A percentile compares a stretch with the other conserved stretches of the same genome.
These are phyloP conservation scores for Littorina saxatilis DNA, from an alignment of 1,140 invertebrate species.

Conservation along the genomic window DNA sequence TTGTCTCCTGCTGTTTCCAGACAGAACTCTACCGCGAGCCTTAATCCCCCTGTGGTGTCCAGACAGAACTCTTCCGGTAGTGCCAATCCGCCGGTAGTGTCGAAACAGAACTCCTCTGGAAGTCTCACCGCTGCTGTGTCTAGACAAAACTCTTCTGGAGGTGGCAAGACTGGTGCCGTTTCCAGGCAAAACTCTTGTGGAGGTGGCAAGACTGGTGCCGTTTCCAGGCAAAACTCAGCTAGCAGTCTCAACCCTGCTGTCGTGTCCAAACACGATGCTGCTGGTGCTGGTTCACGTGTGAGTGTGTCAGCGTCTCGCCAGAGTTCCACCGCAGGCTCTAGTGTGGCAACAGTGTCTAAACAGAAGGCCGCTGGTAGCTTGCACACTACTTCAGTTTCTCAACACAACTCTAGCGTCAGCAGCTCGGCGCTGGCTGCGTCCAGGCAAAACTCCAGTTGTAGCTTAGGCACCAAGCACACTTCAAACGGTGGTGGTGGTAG, in stretches of 20 bases:
- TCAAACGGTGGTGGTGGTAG: not conserved
- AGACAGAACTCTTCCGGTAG: not conserved
- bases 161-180: not conserved
- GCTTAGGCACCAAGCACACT: not conserved
- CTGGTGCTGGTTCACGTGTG: too few species aligned
- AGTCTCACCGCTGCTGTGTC: not conserved
- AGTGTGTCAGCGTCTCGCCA: too few species aligned
- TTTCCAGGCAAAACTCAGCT: too few species aligned
- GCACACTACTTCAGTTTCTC: too few species aligned
- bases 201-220: too few species aligned
- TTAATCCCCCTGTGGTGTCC: not conserved
- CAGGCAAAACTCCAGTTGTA: not conserved
- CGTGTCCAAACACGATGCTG: too few species aligned
- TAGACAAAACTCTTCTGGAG: not conserved
- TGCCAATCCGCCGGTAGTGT: not conserved
- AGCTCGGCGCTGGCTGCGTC: too few species aligned
- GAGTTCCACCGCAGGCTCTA: too few species aligned
- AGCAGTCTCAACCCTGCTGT: too few species aligned
- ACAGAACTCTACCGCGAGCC: not conserved
- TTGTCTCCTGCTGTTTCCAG: not conserved
- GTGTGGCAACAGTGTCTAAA: too few species aligned
- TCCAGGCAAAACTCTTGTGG: constrained; percentile 5
- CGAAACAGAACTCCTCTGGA: constrained; percentile 1
- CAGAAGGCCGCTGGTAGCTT: too few species aligned
- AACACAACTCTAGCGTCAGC: too few species aligned